Percentiles rank a stretch among this genome's conserved stretches.
These are phyloP conservation scores for Allophyes oxyacanthae DNA, from an alignment of 2,888 invertebrate genomes.

Conservation along the genomic window DNA sequence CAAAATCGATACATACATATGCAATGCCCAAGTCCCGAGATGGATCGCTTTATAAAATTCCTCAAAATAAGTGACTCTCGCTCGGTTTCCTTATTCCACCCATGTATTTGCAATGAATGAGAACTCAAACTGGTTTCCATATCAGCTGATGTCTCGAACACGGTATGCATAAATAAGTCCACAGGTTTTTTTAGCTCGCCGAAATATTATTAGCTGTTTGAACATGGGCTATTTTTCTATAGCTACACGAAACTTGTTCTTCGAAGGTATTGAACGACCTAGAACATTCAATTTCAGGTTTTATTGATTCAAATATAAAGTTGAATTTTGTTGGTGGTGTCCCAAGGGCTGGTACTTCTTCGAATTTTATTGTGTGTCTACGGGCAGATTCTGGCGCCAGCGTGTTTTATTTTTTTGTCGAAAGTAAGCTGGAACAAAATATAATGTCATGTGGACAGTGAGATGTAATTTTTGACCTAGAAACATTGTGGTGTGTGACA, in stretches of 20 bases:
- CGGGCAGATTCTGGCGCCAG: slow-evolving; percentile 62
- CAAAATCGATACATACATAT: slow-evolving; percentile 16
- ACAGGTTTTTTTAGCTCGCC: slow-evolving; percentile 76
- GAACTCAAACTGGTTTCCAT: slow-evolving; percentile 72
- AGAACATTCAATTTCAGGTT: slow-evolving; percentile 33
- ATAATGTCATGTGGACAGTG: slow-evolving; percentile 16
- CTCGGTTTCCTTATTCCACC: slow-evolving; percentile 39
- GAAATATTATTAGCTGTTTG: slow-evolving; percentile 68
- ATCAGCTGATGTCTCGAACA: slow-evolving; percentile 81
- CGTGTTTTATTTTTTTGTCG: slow-evolving; percentile 35
- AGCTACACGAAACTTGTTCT: slow-evolving; percentile 61
- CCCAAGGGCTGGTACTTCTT: slow-evolving; percentile 54
- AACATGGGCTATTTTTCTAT: slow-evolving; percentile 65
- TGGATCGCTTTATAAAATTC: slow-evolving; percentile 28
- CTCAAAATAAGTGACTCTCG: slow-evolving; percentile 13
- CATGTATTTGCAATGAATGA: slow-evolving; percentile 70
- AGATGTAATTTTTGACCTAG: slow-evolving; percentile 23
- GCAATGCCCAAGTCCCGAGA: slow-evolving; percentile 16
- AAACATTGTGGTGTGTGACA: slow-evolving; percentile 19
- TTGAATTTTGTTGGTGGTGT: slow-evolving; percentile 22
- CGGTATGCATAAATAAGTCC: slow-evolving; percentile 76
- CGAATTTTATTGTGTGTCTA: slow-evolving; percentile 61
- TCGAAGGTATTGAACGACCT: slow-evolving; percentile 30
- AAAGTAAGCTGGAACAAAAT: slow-evolving; percentile 27
- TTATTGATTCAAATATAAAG: slow-evolving; percentile 21